Conservation (phyloP, 2,113 vertebrate genomes). For the Spea bombifrons region DNA sequence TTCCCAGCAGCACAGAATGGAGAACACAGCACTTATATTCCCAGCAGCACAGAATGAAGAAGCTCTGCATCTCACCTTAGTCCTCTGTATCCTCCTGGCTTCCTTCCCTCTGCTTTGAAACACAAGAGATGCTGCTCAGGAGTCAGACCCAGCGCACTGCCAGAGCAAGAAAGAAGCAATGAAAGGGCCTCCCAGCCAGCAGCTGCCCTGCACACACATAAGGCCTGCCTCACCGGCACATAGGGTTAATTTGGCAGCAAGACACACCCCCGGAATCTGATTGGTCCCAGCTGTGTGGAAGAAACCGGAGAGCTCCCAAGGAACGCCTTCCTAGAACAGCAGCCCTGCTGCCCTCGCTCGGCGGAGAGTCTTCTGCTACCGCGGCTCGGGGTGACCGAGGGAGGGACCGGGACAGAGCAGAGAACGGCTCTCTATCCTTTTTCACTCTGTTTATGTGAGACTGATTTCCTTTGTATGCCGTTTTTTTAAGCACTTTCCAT, state of each 20-base stretch:
- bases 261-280: not conserved
- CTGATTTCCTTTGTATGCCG: no score
- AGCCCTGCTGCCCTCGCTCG: not conserved
- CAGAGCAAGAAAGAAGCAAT: slow-evolving; percentile 21
- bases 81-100: not conserved
- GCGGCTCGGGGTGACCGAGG: not conserved
- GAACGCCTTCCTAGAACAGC: slow-evolving; percentile 1
- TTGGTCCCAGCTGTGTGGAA: slow-evolving; percentile 22
- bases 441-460: no score
- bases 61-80: not conserved
- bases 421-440: no score
- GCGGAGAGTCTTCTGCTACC: not conserved
- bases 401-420: no score
- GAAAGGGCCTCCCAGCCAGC: slow-evolving; percentile 5
- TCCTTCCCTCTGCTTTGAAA: not conserved
- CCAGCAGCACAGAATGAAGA: not conserved
- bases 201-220: not conserved
- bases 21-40: not conserved
- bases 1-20: no score
- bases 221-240: not conserved
- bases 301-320: not conserved
- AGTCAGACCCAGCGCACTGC: not conserved
- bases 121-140: not conserved
- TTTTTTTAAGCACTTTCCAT: no score
- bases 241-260: slow-evolving; percentile 31